These are phyloP conservation scores for Hippoglossus hippoglossus DNA, from an alignment of 2,797 vertebrate genomes.

Conservation along the genomic window DNA sequence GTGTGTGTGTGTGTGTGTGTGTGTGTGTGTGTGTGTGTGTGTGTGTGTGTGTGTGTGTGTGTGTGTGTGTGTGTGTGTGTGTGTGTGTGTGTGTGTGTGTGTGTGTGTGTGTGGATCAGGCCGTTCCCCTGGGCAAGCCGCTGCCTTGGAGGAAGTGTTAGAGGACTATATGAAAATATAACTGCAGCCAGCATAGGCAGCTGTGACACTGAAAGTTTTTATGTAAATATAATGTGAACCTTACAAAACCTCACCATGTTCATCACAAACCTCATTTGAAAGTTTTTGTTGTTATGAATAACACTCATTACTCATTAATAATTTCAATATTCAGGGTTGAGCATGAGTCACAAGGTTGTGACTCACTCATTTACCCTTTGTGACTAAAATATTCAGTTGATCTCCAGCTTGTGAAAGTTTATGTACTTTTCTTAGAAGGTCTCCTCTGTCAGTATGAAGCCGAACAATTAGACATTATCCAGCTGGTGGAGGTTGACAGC, in stretches of 20 bases:
- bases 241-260: slow-evolving; percentile 14
- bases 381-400: slow-evolving; percentile 1
- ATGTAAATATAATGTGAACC: slow-evolving; percentile 30
- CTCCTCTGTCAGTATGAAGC: slow-evolving; percentile 52
- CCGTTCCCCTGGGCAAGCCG: slow-evolving; percentile 61
- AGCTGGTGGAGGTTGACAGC: slow-evolving; percentile 67
- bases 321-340: slow-evolving; percentile 7
- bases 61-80: too few relatives aligned
- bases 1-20: too few relatives aligned
- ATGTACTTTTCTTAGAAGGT: neutral
- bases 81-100: too few relatives aligned
- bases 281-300: slow-evolving; percentile 38
- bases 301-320: neutral
- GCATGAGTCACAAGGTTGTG: neutral
- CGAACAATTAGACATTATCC: slow-evolving; percentile 67
- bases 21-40: slow-evolving; percentile 19
- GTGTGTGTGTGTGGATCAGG: slow-evolving; percentile 44
- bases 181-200: slow-evolving; percentile 54
- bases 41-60: too few relatives aligned
- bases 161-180: slow-evolving; percentile 66
- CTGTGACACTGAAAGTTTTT: slow-evolving; percentile 40
- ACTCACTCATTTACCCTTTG: slow-evolving; percentile 2
- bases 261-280: slow-evolving; percentile 16
- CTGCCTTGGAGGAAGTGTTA: slow-evolving; percentile 59
- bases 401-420: neutral